Evolutionary conservation across 2,113 vertebrate species (phyloP).

Genomic region (Crotalus horridus): DNA sequence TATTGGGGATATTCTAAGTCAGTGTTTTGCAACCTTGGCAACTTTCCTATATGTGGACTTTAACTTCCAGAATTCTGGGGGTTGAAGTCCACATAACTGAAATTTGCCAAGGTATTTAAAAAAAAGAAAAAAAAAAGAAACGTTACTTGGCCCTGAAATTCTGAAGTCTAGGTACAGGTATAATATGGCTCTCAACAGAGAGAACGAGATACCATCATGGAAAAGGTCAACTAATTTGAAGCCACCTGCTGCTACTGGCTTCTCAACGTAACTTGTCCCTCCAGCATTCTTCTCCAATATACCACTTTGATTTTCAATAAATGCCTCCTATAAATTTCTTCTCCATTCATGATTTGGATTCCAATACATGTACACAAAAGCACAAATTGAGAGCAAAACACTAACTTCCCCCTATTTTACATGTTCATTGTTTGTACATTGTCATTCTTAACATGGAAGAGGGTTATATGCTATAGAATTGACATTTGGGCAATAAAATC

Average conservation of each 20-base stretch:
- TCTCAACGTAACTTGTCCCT: background rate
- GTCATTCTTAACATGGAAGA: background rate
- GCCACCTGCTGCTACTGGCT: background rate
- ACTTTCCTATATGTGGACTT: background rate
- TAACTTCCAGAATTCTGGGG: background rate
- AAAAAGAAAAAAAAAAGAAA: background rate
- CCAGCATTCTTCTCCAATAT: background rate
- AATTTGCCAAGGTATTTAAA: background rate
- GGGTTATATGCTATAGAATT: background rate
- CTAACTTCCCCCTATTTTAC: background rate
- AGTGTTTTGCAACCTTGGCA: background rate
- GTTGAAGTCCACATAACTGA: background rate
- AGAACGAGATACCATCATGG: background rate
- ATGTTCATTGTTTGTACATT: background rate
- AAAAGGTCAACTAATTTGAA: background rate
- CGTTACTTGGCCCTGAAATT: background rate
- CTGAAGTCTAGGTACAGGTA: background rate
- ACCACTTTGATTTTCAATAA: background rate
- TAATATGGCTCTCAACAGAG: background rate
- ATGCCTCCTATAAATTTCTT: background rate
- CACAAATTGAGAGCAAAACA: background rate
- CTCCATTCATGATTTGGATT: background rate
- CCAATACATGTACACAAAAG: background rate
- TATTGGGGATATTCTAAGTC: background rate
- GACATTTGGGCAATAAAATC: background rate